Evolutionary conservation across 2,888 invertebrate species (phyloP).

Genomic region (Eurytoma adleriae): DNA sequence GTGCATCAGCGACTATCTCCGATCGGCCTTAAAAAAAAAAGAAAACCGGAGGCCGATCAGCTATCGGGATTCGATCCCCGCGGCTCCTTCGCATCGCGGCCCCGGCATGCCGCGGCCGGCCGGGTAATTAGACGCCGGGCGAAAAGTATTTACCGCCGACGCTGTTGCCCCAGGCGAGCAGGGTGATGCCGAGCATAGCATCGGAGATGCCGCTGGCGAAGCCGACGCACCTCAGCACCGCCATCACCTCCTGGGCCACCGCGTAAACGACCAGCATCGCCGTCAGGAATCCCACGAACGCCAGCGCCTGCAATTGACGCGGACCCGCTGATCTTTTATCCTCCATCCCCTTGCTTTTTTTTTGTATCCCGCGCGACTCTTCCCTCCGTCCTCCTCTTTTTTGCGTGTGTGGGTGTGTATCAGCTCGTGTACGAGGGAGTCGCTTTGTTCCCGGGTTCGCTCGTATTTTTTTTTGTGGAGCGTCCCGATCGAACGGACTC

Average conservation of each 20-base stretch:
- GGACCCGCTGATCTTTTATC: background rate
- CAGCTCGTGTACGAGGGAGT: background rate
- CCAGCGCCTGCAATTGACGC: conserved; percentile 71
- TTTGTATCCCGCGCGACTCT: background rate
- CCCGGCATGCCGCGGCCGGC: no score
- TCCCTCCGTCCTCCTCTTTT: background rate
- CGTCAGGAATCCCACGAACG: conserved; percentile 79
- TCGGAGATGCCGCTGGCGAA: conserved; percentile 79
- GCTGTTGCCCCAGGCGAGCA: conserved; percentile 83
- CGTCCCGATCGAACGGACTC: background rate
- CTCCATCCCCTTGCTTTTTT: background rate
- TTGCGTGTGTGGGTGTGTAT: no score
- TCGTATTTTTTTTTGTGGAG: background rate
- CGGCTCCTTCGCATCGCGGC: no score
- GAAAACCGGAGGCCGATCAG: no score
- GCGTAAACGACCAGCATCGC: conserved; percentile 80
- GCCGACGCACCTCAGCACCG: conserved; percentile 78
- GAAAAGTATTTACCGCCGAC: conserved; percentile 75
- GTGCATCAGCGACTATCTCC: no score
- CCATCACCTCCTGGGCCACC: conserved; percentile 81
- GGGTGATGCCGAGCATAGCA: conserved; percentile 81
- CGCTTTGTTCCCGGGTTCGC: background rate
- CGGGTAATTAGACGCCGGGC: background rate
- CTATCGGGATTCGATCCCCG: no score
- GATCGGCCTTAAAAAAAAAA: no score